Percentiles rank a stretch among this genome's conserved stretches.
These are phyloP conservation scores for Kryptolebias ocellatus DNA, from an alignment of 2,797 vertebrate species.

Conservation along the genomic window DNA sequence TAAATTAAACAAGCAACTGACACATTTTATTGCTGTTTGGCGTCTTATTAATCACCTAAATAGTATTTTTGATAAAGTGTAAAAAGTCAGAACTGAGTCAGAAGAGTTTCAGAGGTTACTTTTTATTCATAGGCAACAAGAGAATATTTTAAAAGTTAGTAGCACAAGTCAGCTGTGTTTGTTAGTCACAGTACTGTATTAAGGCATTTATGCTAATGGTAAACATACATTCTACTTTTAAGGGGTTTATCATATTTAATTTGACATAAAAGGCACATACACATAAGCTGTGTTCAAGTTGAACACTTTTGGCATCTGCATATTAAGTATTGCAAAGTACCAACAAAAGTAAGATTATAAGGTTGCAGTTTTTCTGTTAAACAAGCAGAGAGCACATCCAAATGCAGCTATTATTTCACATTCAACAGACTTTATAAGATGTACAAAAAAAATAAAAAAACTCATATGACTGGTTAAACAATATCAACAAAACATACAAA, in stretches of 20 bases:
- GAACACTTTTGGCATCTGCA: neutral
- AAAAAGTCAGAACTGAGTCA: constrained; percentile 10
- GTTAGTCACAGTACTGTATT: constrained; percentile 13
- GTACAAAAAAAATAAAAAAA: neutral
- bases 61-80: no score
- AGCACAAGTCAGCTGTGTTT: neutral
- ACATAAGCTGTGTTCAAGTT: neutral
- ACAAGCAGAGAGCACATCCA: no score
- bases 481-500: constrained; percentile 3
- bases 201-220: constrained; percentile 13
- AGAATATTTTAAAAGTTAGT: constrained; percentile 22
- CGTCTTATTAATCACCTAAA: no score
- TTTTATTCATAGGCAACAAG: constrained; percentile 9
- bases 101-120: constrained; percentile 24
- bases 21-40: no score
- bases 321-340: neutral
- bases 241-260: neutral
- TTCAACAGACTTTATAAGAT: neutral
- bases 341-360: neutral
- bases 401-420: neutral
- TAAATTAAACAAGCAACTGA: no score
- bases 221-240: neutral
- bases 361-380: neutral
- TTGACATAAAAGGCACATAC: neutral
- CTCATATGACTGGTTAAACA: neutral